Percentiles rank a stretch among this genome's conserved stretches.
These are phyloP conservation scores for Tyrophagus putrescentiae DNA, from an alignment of 1,140 invertebrate species.

Conservation along the genomic window DNA sequence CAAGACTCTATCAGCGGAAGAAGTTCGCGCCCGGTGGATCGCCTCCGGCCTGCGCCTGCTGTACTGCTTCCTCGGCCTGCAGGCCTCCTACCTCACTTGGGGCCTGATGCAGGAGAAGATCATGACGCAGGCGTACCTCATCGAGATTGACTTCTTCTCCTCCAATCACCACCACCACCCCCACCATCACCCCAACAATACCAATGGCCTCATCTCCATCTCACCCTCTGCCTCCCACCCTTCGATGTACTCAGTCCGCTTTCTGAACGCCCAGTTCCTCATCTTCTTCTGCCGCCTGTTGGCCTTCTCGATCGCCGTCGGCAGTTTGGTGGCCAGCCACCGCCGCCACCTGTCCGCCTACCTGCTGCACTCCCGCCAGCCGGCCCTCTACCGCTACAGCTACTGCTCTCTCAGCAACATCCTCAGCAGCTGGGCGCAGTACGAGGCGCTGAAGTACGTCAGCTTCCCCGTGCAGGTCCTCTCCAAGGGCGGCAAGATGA, in stretches of 20 bases:
- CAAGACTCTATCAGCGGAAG: too few relatives aligned
- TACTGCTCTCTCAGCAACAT: slow-evolving; percentile 95
- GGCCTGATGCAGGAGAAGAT: slow-evolving; percentile 60
- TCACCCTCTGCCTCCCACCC: background rate
- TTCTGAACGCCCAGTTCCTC: slow-evolving; percentile 83
- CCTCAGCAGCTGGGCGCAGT: slow-evolving; percentile 98
- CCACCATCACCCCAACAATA: background rate
- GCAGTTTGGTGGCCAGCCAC: slow-evolving; percentile 32
- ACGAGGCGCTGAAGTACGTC: slow-evolving; percentile 95
- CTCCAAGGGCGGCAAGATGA: slow-evolving; percentile 83
- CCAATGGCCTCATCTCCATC: background rate
- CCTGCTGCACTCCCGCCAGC: slow-evolving; percentile 35
- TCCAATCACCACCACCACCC: background rate
- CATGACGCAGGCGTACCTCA: slow-evolving; percentile 50
- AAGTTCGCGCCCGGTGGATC: background rate
- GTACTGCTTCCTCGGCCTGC: slow-evolving; percentile 73
- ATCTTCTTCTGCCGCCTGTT: slow-evolving; percentile 83
- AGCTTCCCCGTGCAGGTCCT: slow-evolving; percentile 93
- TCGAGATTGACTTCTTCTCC: slow-evolving; percentile 27
- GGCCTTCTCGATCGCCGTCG: slow-evolving; percentile 55
- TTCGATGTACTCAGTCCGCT: slow-evolving; percentile 33
- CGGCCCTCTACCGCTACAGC: slow-evolving; percentile 87
- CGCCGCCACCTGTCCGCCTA: background rate
- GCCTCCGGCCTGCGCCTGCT: slow-evolving; percentile 44
- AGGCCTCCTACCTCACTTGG: slow-evolving; percentile 81